A percentile compares a stretch with the other conserved stretches of the same genome.
Conservation (phyloP, 2,888 invertebrate species). For the Drosophila austrosaltans region DNA sequence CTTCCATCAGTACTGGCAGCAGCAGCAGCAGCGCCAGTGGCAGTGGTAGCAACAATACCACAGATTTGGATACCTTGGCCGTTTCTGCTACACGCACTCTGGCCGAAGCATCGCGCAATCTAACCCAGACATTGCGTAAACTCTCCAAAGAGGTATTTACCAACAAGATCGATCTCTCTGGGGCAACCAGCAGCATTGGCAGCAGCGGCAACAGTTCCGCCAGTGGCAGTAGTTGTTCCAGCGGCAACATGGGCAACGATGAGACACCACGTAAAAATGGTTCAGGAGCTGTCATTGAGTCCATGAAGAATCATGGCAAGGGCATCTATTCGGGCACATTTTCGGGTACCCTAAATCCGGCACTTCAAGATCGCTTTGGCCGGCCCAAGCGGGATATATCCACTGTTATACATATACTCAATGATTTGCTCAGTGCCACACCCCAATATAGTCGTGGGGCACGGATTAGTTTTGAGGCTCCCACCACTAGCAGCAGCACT, state of each 20-base stretch:
- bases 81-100: conserved; percentile 88
- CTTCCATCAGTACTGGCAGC: neutral
- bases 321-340: conserved; percentile 98
- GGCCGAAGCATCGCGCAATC: conserved; percentile 94
- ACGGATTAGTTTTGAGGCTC: conserved; percentile 84
- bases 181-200: conserved; percentile 43
- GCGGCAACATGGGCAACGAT: conserved; percentile 69
- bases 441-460: conserved; percentile 86
- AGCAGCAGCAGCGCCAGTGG: conserved; percentile 55
- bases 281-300: conserved; percentile 94
- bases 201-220: conserved; percentile 15
- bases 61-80: conserved; percentile 68
- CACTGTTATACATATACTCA: conserved; percentile 97
- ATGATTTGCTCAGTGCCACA: conserved; percentile 95
- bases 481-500: conserved; percentile 63
- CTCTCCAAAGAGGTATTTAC: conserved; percentile 95
- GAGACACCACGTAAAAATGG: conserved; percentile 84
- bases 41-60: conserved; percentile 76
- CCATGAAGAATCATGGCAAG: conserved; percentile 96
- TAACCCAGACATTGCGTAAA: conserved; percentile 95
- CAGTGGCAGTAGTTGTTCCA: conserved; percentile 20
- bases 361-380: conserved; percentile 95
- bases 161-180: conserved; percentile 85
- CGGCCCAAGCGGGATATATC: conserved; percentile 96
- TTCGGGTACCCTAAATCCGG: conserved; percentile 96